These are phyloP conservation scores for Salminus brasiliensis DNA, from an alignment of 2,113 vertebrate genomes.

Conservation along the genomic window DNA sequence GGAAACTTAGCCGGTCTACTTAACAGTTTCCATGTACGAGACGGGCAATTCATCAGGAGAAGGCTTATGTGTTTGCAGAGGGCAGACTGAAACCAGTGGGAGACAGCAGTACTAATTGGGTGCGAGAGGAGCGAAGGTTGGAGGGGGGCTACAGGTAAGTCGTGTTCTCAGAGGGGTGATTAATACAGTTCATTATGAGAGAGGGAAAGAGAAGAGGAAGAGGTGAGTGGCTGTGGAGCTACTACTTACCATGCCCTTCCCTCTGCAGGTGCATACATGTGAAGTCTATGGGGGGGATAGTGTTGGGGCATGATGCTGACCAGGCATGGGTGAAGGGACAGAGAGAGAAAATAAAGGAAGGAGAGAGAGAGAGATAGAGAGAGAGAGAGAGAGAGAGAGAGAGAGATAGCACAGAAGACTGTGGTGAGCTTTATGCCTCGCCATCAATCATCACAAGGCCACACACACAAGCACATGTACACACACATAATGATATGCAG, in stretches of 20 bases:
- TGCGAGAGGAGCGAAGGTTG: slow-evolving; percentile 4
- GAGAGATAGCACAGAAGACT: slow-evolving; percentile 86
- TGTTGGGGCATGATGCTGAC: slow-evolving; percentile 91
- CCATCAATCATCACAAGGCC: slow-evolving; percentile 55
- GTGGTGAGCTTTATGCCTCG: slow-evolving; percentile 81
- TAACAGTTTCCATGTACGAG: slow-evolving; percentile 10
- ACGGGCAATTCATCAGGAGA: slow-evolving; percentile 2
- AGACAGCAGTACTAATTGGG: slow-evolving; percentile 27
- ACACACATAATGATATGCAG: slow-evolving; percentile 64
- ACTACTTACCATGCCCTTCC: slow-evolving; percentile 94
- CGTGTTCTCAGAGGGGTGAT: slow-evolving; percentile 12
- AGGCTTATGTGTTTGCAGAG: slow-evolving; percentile 1
- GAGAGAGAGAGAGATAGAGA: slow-evolving; percentile 32
- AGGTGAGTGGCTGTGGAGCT: slow-evolving; percentile 52
- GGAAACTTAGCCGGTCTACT: slow-evolving; percentile 34
- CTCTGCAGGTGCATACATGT: slow-evolving; percentile 98
- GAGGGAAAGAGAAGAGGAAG: slow-evolving; percentile 69
- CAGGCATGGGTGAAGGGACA: slow-evolving; percentile 16
- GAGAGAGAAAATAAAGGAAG: slow-evolving; percentile 60
- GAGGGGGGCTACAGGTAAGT: slow-evolving; percentile 19
- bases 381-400: slow-evolving; percentile 54
- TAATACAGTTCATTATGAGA: slow-evolving; percentile 56
- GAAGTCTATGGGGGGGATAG: slow-evolving; percentile 98
- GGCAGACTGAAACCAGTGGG: slow-evolving; percentile 19
- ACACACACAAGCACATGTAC: slow-evolving; percentile 6